Evolutionary conservation across 2,888 invertebrate genomes (phyloP), one percentile per base, ranked within the genome.

Genomic region (Drosophila birchii): DNA sequence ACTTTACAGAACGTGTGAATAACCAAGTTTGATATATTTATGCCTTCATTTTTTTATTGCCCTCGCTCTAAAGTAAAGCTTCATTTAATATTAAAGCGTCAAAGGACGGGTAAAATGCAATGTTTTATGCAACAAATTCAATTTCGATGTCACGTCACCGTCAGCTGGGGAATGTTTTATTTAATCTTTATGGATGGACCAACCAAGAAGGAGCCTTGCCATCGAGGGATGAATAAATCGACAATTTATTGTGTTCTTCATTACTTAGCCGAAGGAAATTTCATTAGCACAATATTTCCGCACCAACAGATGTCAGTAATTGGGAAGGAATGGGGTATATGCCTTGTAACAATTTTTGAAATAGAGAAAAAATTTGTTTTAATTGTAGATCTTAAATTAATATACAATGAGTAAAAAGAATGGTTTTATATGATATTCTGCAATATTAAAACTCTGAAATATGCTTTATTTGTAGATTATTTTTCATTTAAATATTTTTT

Each of bases 111-210:
- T 53, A 58, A 58, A 68, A 45, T 60, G 51, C 53, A 82, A 76
- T 73, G 55, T 76, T 79, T 86, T 76, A 79, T 86, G 80, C 80
- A 79, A 63, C 68, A 76, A 86, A 83, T 83, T 83, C 78, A 86
- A 83, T 86, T 83, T 73, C 74, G 73, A 79, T 75, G 56, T 75
- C 54, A 64, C 66, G 67, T 53, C 60, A 61, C 43, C 41, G 47
- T 71, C 66, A 45, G 38, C 53, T 55, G 56, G 77, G 72, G 68
- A 72, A 70, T 77, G 56, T 44, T 67, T 54, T 68, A 51, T 61
- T 67, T 51, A 61, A 56, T 59, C 29, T 49, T 59, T 55, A 62
- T 67, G 59, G 20, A 51, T 34, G 51, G 34, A 34, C 34, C 51
- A 12, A 20, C 34, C 53, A 63, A 39, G 44, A 57, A 38, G 44